Evolutionary conservation across 1,140 invertebrate species (phyloP).

Genomic region (Pseudomyrmex concolor): DNA sequence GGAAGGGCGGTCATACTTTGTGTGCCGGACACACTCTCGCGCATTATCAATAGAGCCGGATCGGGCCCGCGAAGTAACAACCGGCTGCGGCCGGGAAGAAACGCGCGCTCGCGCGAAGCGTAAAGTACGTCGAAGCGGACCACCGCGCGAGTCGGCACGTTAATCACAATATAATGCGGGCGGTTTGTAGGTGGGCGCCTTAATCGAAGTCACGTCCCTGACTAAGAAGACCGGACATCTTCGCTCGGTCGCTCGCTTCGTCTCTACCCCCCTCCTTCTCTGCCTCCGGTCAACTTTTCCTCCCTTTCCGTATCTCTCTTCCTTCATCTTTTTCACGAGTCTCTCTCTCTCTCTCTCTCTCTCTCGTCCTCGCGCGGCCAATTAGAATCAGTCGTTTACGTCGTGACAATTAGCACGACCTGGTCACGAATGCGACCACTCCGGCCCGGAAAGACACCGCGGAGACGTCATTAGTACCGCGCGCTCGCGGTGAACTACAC

Average conservation of each 20-base stretch:
- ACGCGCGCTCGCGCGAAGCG: neutral
- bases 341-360: constrained; percentile 41
- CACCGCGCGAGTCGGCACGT: constrained; percentile 67
- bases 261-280: neutral
- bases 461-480: constrained; percentile 48
- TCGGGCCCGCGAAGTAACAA: constrained; percentile 45
- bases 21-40: neutral
- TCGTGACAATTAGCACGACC: constrained; percentile 70
- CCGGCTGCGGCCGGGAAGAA: constrained; percentile 10
- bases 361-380: constrained; percentile 41
- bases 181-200: constrained; percentile 66
- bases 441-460: neutral
- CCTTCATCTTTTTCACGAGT: neutral
- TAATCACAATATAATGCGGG: constrained; percentile 71
- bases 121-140: constrained; percentile 46
- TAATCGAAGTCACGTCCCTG: constrained; percentile 68
- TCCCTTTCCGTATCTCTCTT: neutral
- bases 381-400: constrained; percentile 66
- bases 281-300: constrained; percentile 31
- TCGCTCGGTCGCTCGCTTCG: constrained; percentile 41
- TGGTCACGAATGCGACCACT: constrained; percentile 57
- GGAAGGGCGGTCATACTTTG: neutral
- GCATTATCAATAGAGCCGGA: constrained; percentile 48
- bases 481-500: constrained; percentile 25
- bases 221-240: constrained; percentile 44